Base-by-base conservation (phyloP, 2,888 invertebrate genomes). In the Macaria notata region DNA sequence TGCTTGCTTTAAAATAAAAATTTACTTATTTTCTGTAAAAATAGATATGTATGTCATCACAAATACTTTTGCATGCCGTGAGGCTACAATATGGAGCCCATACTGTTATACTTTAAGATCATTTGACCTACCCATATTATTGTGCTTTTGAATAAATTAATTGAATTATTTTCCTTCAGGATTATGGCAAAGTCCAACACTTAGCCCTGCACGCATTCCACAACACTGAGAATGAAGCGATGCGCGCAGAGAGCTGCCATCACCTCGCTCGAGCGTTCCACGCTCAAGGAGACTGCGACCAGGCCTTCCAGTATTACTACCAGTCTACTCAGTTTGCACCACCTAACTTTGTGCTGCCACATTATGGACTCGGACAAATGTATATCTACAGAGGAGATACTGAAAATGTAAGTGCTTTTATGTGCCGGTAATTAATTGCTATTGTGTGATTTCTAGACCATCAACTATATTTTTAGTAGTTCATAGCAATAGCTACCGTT, bases 291-390 rank as follows among this genome's bases (percentile, higher is more conserved):
- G 98, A 98, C 78, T 98, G 96, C 73, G 98, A 99, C 79, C 98
- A 99, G 84, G 99, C 99, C 31, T 99, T 99, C 85, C 99, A 99
- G 86, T 98, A 98, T 86, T 99, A 99, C 81, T 99, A 99, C 81
- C 99, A 99, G 84, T 98, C 99, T 3, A 99, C 99, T 0, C 99
- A 99, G 87, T 99, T 99, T 85, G 98, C 99, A 0, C 96, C 98
- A 0, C 93, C 97, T 1, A 95, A 95, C 78, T 99, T 99, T 92
- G 98, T 99, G 0, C 88, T 99, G 54, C 99, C 99, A 0, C 98
- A 98, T 88, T 99, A 98, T 85, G 99, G 99, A 0, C 93, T 99
- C 0, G 99, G 99, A 0, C 99, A 99, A 85, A 99, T 99, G 98
- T 99, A 99, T 81, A 98, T 99, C 67, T 97, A 98, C 81, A 93